Conservation (phyloP, 2,797 vertebrate genomes). For the Poeciliopsis gracilis region DNA sequence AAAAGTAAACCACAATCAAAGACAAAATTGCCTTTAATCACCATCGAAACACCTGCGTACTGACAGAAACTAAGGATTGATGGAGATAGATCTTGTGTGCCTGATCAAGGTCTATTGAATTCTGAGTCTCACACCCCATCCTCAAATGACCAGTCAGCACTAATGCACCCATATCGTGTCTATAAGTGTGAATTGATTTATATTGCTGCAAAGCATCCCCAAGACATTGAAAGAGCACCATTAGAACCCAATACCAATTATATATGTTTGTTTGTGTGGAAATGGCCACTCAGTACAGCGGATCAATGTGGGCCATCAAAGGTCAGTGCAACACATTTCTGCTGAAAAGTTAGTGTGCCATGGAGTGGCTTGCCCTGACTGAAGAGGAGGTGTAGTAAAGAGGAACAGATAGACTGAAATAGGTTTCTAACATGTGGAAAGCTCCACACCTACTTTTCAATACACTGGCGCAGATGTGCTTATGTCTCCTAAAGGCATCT, state of each 20-base stretch:
- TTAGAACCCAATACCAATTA: conserved; percentile 85
- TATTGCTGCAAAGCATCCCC: conserved; percentile 81
- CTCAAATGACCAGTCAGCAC: conserved; percentile 83
- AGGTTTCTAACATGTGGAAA: conserved; percentile 4
- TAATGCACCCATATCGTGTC: conserved; percentile 85
- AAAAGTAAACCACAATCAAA: conserved; percentile 18
- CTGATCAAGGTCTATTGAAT: conserved; percentile 83
- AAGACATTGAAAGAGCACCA: conserved; percentile 79
- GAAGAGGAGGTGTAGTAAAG: conserved; percentile 17
- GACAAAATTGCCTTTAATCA: conserved; percentile 61
- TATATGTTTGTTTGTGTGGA: conserved; percentile 84
- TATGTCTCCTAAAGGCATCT: not conserved
- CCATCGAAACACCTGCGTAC: conserved; percentile 56
- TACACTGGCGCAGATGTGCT: not conserved
- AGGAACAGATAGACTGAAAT: conserved; percentile 21
- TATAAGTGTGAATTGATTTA: conserved; percentile 88
- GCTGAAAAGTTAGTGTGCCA: conserved; percentile 73
- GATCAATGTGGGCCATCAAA: conserved; percentile 83
- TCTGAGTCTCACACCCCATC: conserved; percentile 72
- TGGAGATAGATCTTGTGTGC: conserved; percentile 70
- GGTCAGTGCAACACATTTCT: conserved; percentile 81
- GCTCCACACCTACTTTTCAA: not conserved
- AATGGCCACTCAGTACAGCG: conserved; percentile 78
- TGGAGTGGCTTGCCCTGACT: conserved; percentile 44
- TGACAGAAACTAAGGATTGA: conserved; percentile 68